Evolutionary conservation across 2,888 invertebrate genomes (phyloP).

Genomic region (Stenoptilia bipunctidactyla): DNA sequence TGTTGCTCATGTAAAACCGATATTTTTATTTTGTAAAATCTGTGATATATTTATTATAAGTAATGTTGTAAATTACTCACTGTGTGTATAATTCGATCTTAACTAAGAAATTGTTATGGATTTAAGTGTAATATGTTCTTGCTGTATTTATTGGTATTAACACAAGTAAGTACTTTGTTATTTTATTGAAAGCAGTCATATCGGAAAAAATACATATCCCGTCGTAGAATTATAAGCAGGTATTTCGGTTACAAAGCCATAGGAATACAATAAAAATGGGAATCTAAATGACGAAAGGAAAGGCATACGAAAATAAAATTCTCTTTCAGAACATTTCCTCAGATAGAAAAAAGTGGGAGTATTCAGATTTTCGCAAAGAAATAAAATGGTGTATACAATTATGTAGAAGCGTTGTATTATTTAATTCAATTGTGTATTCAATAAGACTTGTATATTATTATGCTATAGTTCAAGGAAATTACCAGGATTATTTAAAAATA

Average conservation of each 20-base stretch:
- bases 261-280: background rate
- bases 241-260: background rate
- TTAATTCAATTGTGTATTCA: conserved; percentile 49
- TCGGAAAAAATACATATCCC: conserved; percentile 62
- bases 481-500: conserved; percentile 54
- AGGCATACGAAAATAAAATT: conserved; percentile 54
- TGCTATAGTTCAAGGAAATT: conserved; percentile 54
- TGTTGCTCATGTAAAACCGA: no score
- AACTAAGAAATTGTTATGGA: conserved; percentile 10
- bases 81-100: conserved; percentile 35
- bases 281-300: conserved; percentile 25
- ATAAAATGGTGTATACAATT: background rate
- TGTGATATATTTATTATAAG: conserved; percentile 72
- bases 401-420: conserved; percentile 36
- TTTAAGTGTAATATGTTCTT: conserved; percentile 6
- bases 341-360: conserved; percentile 29
- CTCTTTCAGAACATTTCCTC: conserved; percentile 32
- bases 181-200: conserved; percentile 44
- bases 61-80: conserved; percentile 46
- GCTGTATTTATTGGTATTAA: conserved; percentile 14
- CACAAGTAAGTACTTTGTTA: conserved; percentile 20
- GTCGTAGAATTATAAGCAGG: conserved; percentile 21
- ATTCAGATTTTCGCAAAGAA: conserved; percentile 28
- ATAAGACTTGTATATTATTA: conserved; percentile 63
- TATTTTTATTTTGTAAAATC: conserved; percentile 61